Base-by-base conservation (phyloP, 2,113 vertebrate genomes). In the Nycticebus coucang region DNA sequence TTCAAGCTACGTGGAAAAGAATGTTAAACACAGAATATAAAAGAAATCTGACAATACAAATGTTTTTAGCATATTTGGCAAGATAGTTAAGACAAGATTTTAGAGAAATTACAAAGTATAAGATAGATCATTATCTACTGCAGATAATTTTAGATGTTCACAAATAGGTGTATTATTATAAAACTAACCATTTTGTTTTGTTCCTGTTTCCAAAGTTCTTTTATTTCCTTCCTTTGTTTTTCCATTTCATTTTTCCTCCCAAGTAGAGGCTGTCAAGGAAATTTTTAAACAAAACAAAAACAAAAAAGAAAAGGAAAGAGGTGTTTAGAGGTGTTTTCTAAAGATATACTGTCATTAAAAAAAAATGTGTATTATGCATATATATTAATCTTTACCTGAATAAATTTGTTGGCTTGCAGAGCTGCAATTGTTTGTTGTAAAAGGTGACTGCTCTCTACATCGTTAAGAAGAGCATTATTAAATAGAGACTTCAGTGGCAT, bases 191-290 rank as follows among this genome's bases (percentile, higher is more conserved):
- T 99, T 99, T 99, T 99, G 98, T 99, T 99, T 97, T 99, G 99
- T 97, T 99, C 99, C 96, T 99, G 98, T 97, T 99, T 99, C 99
- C 99, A 99, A 98, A 99, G 99, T 71, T 99, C 99, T 98, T 99
- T 99, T 92, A 99, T 99, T 95, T 99, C 99, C 98, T 99, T 99
- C 95, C 99, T 99, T 95, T 99, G 99, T 98, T 98, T 99, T 98
- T 99, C 99, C 98, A 99, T 98, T 95, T 99, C 99, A 88, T 98
- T 99, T 98, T 99, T 99, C 97, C 99, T 98, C 69, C 99, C 98
- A 85, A 99, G 97, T 55, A 99, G 99, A 97, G 99, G 99, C 99
- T 99, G 91, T 78, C 77, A 66, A 97, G 85, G 35, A 85, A 4
- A 89, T 92, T 87, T 89, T 64, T 80, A 66, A n/a, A 41, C 87